Evolutionary conservation across 1,140 invertebrate genomes (phyloP).

Genomic region (Caligus rogercresseyi): DNA sequence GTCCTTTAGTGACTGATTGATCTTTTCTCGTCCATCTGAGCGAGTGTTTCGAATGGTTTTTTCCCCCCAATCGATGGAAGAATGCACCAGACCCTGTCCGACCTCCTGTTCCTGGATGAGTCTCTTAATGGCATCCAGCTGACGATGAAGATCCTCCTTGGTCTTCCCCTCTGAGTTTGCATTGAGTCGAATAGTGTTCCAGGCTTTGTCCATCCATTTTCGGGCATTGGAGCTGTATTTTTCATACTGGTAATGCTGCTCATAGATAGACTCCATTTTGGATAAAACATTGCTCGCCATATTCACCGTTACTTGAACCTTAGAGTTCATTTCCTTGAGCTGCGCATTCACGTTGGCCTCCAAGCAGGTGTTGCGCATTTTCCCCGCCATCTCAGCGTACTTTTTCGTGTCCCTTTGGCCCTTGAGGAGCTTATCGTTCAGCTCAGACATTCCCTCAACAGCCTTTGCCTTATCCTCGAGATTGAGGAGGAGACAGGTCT

Average conservation of each 20-base stretch:
- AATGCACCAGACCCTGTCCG: slow-evolving; percentile 71
- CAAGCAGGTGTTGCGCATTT: slow-evolving; percentile 57
- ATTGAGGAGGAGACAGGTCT: slow-evolving; percentile 58
- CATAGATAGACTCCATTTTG: slow-evolving; percentile 71
- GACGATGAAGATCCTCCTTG: slow-evolving; percentile 59
- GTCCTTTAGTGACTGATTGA: slow-evolving; percentile 69
- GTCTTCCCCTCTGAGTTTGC: slow-evolving; percentile 43
- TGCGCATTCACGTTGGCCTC: slow-evolving; percentile 82
- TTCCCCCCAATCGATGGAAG: slow-evolving; percentile 76
- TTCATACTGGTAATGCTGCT: slow-evolving; percentile 69
- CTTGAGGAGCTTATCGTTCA: slow-evolving; percentile 50
- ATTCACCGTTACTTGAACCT: slow-evolving; percentile 55
- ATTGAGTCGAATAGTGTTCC: slow-evolving; percentile 52
- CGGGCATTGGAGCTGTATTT: slow-evolving; percentile 56
- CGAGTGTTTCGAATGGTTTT: slow-evolving; percentile 70
- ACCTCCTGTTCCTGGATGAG: slow-evolving; percentile 63
- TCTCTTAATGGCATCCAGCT: slow-evolving; percentile 55
- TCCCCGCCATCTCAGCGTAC: slow-evolving; percentile 55
- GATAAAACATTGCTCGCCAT: slow-evolving; percentile 78
- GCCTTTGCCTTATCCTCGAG: slow-evolving; percentile 67
- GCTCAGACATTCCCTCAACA: slow-evolving; percentile 41
- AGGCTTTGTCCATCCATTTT: slow-evolving; percentile 71
- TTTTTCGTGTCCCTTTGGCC: slow-evolving; percentile 67
- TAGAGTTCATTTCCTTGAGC: slow-evolving; percentile 65
- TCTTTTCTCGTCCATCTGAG: slow-evolving; percentile 69